phyloP scores from a whole-genome alignment of 2,888 invertebrate species.

The Cantharis rufa region DNA sequence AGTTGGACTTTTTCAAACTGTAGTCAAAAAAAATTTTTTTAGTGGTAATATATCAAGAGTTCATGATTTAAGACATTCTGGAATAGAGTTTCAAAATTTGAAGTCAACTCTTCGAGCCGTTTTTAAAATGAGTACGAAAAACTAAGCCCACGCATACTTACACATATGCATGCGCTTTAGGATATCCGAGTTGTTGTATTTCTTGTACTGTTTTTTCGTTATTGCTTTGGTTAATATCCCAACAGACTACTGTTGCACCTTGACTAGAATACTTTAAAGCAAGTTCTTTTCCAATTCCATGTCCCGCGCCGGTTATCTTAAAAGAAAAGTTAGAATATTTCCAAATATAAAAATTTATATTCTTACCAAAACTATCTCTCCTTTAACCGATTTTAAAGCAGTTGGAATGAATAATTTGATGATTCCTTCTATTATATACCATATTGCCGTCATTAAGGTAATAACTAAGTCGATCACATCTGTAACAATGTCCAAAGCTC shows the following conservation, averaged over 20 bases:
- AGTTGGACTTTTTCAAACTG: too few relatives aligned
- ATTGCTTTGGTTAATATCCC: constrained; percentile 73
- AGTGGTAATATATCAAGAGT: too few relatives aligned
- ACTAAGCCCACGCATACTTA: constrained; percentile 28
- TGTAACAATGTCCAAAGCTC: not conserved
- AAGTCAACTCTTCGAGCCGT: too few relatives aligned
- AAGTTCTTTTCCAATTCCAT: constrained; percentile 81
- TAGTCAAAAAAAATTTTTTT: too few relatives aligned
- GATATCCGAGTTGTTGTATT: constrained; percentile 58
- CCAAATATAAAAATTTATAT: not conserved
- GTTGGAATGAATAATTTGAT: constrained; percentile 24
- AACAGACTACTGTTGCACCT: constrained; percentile 74
- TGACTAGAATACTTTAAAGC: constrained; percentile 72
- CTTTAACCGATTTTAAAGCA: constrained; percentile 58
- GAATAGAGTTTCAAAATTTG: too few relatives aligned
- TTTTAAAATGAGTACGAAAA: too few relatives aligned
- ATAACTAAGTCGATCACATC: not conserved
- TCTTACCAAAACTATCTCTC: constrained; percentile 78
- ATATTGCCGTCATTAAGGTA: not conserved
- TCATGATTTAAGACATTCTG: too few relatives aligned
- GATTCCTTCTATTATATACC: not conserved
- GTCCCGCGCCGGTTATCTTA: constrained; percentile 84
- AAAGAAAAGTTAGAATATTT: not conserved
- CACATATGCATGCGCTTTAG: constrained; percentile 54
- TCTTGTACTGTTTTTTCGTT: constrained; percentile 70